Evolutionary conservation across 1,140 invertebrate genomes (phyloP), one percentile per base, ranked within the genome.

Genomic region (Druon quercuslanigerum): DNA sequence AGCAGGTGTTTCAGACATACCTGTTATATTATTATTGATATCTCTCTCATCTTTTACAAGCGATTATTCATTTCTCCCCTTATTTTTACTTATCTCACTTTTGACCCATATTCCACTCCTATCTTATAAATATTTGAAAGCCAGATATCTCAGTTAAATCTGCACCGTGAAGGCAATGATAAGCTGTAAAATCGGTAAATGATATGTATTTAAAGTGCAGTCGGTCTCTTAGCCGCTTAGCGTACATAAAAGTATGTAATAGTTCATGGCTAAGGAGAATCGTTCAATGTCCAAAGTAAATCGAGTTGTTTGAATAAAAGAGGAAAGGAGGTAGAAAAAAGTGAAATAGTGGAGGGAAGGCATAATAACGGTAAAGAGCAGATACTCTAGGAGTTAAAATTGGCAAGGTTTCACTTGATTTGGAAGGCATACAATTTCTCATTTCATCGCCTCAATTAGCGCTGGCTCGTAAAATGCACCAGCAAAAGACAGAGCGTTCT

Each of bases 371-470:
- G 20, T 40, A 66, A 66, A 66, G 25, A 66, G 60, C 9, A 14
- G 60, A 12, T 66, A 66, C 25, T 66, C 57, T 66, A 66, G 60
- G 60, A 66, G 60, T 66, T 66, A 40, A 66, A 66, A 66, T 66
- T 66, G 60, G 60, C 60, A 66, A 66, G 60, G 60, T 66, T 66
- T 66, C 60, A 66, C 60, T 66, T 66, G 25, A 33, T 16, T 9
- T 25, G 12, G 13, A 33, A 60, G 25, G 25, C n/a, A 66, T 66
- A 66, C 60, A 66, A 66, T 66, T 66, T 66, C 60, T 66, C 60
- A 66, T 66, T 66, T 66, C 60, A 66, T 66, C 60, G 60, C 14
- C 60, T 66, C 60, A 66, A 66, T 66, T 66, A 66, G 60, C 60
- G 46, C 60, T 66, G 60, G 60, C 60, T 40, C 60, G 60, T 66